Evolutionary conservation across 35 echinoderm and acorn worm genomes (phyloP), one percentile per base, ranked within the genome.

Genomic region (Eucidaris tribuloides): DNA sequence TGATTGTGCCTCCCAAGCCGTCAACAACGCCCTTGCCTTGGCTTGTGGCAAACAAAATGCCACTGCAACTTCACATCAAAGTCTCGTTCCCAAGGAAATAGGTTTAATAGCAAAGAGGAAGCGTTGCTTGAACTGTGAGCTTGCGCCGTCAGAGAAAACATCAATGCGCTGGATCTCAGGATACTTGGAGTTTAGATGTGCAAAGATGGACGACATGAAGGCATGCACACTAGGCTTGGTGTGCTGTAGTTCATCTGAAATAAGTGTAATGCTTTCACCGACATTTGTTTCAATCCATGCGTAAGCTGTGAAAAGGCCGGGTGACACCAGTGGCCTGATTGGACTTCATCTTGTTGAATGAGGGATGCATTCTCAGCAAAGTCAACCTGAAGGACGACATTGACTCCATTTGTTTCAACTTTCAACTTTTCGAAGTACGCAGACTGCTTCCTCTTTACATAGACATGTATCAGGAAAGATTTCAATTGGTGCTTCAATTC

Each of bases 291-390:
- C 35, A 22, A 43, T 45, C 38, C 72, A 49, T 9, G 38, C 38
- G 25, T 22, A 9, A 45, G 72, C 39, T 13, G 72, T 46, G 9
- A 78, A 78, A 2, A 49, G 11, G 11, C 18, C 46, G 18, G 45
- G 46, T 78, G 40, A 27, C 39, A 27, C 72, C 72, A 78, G 42
- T 78, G 72, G 4, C 38, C 72, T 49, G 72, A 28, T 33, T 78
- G 72, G 72, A 78, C n/a, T 22, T 78, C 72, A 78, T 78, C 24
- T 78, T 49, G 72, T 7, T 78, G 4, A 2, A 33, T 25, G 9
- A 45, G 45, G 39, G 72, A 28, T 4, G 42, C 72, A 48, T 78
- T 78, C 31, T 78, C 72, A 45, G 72, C n/a, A 42, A 78, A 78
- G 35, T 78, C 72, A 2, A 46, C 42, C 25, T 78, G 72, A 3